These are phyloP conservation scores for Terrapene triunguis DNA, from an alignment of 2,113 vertebrate genomes.

Conservation along the genomic window DNA sequence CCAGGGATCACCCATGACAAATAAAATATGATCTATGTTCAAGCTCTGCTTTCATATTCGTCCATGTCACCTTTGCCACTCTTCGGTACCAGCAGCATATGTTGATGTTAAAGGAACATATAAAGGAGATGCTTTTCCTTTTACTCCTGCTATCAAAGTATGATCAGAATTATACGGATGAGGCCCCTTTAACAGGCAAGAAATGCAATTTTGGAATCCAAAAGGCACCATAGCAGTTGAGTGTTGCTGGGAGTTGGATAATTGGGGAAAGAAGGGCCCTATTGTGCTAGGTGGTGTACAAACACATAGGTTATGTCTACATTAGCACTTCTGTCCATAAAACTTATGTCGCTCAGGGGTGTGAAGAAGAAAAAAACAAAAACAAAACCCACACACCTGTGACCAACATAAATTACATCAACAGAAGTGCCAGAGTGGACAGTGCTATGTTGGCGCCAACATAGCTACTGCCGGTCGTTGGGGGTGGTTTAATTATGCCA, in stretches of 20 bases:
- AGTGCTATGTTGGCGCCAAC: too few species aligned
- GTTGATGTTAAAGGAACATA: rapidly evolving
- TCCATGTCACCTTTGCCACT: rapidly evolving
- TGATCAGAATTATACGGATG: background rate
- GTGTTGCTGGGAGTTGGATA: rapidly evolving
- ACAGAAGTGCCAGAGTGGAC: too few species aligned
- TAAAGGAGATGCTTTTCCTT: background rate
- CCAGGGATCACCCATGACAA: background rate
- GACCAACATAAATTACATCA: too few species aligned
- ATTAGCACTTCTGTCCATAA: too few species aligned
- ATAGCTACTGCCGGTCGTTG: too few species aligned
- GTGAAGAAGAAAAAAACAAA: too few species aligned
- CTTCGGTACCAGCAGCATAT: background rate
- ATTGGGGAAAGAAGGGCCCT: background rate
- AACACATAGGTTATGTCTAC: background rate
- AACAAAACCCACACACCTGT: too few species aligned
- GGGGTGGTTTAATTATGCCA: too few species aligned
- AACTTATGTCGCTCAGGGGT: too few species aligned
- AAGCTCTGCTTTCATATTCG: background rate
- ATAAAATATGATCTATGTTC: rapidly evolving
- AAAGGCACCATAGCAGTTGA: background rate
- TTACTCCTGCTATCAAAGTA: background rate
- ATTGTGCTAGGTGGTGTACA: background rate
- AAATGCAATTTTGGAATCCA: rapidly evolving
- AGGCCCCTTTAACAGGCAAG: background rate